Evolutionary conservation across 2,797 vertebrate species (phyloP), one percentile per base, ranked within the genome.

Genomic region (Cossypha caffra): DNA sequence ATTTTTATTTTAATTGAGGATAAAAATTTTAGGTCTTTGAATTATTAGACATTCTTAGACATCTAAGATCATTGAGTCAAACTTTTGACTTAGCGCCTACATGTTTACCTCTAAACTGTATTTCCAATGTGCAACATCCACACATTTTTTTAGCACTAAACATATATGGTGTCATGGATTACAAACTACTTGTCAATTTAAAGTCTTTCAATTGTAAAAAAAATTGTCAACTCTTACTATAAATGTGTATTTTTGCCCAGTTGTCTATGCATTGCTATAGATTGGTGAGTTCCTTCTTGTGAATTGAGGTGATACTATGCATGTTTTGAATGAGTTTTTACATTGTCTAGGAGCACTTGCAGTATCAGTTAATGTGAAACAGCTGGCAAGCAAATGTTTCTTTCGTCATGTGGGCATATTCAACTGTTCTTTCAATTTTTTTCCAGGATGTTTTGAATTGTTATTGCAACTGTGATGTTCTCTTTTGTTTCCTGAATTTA

Each of bases 401-500:
- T 86, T 68, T 77, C 37, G 13, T 59, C 13, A 4, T 28, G 8
- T 74, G 26, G 23, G 7, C 31, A 3, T 55, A 40, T 63, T 74
- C 75, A 33, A 38, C 8, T 37, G 7, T 81, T 58, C 11, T 71
- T 72, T 40, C 8, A 17, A 0, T 13, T 57, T 42, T 63, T 51
- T 90, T 58, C 18, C 14, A 11, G 16, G 11, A 12, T 51, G 3
- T 67, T 95, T 87, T 83, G 26, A 69, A 33, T 67, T 73, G 28
- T 5, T 90, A 9, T 26, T 7, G 1, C 35, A 67, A 31, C 35
- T 61, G 25, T 58, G 14, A 62, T 75, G 16, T 45, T 29, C 18
- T 79, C 1, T 33, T 68, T 59, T 90, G 31, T 78, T 47, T 86
- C 77, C 38, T 79, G 69, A 80, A 90, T 97, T 88, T 97, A 85